phyloP scores from a whole-genome alignment of 2,888 invertebrate genomes.

The Helleia helle region DNA sequence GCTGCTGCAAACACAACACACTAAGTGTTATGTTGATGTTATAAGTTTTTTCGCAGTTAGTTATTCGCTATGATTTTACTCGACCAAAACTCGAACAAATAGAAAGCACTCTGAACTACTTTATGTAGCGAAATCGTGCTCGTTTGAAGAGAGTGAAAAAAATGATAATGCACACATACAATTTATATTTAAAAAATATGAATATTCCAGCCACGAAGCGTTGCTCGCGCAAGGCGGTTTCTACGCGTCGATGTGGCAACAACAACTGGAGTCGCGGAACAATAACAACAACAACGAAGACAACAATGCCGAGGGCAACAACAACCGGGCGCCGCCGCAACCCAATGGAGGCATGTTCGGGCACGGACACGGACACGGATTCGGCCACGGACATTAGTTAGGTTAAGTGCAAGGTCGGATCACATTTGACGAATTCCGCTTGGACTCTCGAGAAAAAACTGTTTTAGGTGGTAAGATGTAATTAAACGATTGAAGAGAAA shows the following conservation, averaged over 20 bases:
- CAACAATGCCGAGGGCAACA: conserved; percentile 25
- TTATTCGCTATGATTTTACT: too few species aligned
- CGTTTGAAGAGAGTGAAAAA: too few species aligned
- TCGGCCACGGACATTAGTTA: conserved; percentile 15
- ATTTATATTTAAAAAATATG: too few species aligned
- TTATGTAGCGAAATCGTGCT: too few species aligned
- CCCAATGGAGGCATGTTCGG: conserved; percentile 28
- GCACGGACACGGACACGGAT: conserved; percentile 33
- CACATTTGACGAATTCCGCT: too few species aligned
- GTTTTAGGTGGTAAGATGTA: too few species aligned
- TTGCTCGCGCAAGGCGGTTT: conserved; percentile 80
- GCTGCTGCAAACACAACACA: not conserved
- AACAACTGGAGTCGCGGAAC: conserved; percentile 80
- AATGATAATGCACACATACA: conserved; percentile 78
- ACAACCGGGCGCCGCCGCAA: conserved; percentile 18
- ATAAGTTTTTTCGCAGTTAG: too few species aligned
- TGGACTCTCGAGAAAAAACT: too few species aligned
- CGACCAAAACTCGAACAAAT: too few species aligned
- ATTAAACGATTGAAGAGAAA: too few species aligned
- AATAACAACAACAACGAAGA: conserved; percentile 30
- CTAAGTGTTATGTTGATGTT: too few species aligned
- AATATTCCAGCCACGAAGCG: conserved; percentile 79
- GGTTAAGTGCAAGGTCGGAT: not conserved
- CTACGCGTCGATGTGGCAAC: conserved; percentile 95
- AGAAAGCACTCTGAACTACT: too few species aligned